A percentile compares a stretch with the other conserved stretches of the same genome.
Conservation (phyloP, 2,797 vertebrate species). For the Salarias fasciatus region DNA sequence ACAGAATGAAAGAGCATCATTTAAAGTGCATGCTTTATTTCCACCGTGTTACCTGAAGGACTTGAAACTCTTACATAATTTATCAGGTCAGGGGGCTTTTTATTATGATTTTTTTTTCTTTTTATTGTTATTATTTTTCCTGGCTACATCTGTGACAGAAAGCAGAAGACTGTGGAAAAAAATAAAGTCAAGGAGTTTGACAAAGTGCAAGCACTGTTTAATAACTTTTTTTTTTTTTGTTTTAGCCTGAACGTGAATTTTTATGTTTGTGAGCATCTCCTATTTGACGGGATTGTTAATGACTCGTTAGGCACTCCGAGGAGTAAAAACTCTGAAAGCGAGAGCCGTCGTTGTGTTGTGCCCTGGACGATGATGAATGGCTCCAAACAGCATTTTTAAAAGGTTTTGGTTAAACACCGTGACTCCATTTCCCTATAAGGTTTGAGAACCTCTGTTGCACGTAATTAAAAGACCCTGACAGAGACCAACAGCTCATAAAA, state of each 20-base stretch:
- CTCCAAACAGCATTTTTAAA: conserved; percentile 41
- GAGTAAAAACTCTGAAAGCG: conserved; percentile 5
- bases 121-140: not conserved
- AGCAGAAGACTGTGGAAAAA: not conserved
- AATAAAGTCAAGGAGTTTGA: conserved; percentile 1
- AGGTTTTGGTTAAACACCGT: conserved; percentile 26
- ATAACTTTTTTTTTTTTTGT: not conserved
- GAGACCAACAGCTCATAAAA: conserved; percentile 26
- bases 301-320: conserved; percentile 1
- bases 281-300: not conserved
- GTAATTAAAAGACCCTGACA: conserved; percentile 49
- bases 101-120: not conserved
- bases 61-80: not conserved
- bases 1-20: not conserved
- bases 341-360: conserved; percentile 24
- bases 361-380: conserved; percentile 18
- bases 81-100: not conserved
- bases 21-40: not conserved
- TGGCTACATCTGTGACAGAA: not conserved
- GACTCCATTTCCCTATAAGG: conserved; percentile 4
- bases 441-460: conserved; percentile 6
- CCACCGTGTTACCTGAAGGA: not conserved
- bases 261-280: not conserved
- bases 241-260: not conserved
- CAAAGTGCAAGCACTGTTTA: not conserved